Conservation (phyloP, 2,888 invertebrate genomes). For the Gibbula magus region DNA sequence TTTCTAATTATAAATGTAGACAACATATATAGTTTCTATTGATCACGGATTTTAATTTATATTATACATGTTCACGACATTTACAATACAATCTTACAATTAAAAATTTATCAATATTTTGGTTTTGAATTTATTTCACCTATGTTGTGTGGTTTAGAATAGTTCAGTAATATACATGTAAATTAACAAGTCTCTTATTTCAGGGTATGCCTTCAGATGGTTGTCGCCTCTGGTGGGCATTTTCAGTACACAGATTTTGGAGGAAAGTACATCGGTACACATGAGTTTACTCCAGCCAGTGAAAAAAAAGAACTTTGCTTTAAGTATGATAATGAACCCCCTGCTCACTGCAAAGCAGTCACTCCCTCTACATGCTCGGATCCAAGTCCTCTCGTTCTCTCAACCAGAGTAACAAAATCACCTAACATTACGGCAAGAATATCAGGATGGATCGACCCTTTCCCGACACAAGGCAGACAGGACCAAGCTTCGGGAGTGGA, state of each 20-base stretch:
- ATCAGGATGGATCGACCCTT: slow-evolving; percentile 46
- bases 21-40: no score
- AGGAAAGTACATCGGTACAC: not conserved
- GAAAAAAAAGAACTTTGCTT: slow-evolving; percentile 9
- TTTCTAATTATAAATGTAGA: no score
- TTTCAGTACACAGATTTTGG: not conserved
- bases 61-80: no score
- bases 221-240: not conserved
- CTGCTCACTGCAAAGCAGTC: slow-evolving; percentile 19
- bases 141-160: no score
- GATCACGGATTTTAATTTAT: no score
- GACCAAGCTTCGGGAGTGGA: slow-evolving; percentile 43
- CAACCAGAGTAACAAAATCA: slow-evolving; percentile 35
- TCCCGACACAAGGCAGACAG: slow-evolving; percentile 26
- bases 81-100: no score
- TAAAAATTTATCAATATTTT: no score
- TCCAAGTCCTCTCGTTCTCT: no score
- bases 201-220: slow-evolving; percentile 3
- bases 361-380: not conserved
- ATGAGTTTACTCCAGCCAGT: not conserved
- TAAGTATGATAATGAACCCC: not conserved
- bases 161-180: no score
- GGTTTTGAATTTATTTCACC: no score
- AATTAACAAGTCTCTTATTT: not conserved
- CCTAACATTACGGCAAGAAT: slow-evolving; percentile 29